Conservation (phyloP, 1,140 invertebrate species). For the Saccostrea glomerata region DNA sequence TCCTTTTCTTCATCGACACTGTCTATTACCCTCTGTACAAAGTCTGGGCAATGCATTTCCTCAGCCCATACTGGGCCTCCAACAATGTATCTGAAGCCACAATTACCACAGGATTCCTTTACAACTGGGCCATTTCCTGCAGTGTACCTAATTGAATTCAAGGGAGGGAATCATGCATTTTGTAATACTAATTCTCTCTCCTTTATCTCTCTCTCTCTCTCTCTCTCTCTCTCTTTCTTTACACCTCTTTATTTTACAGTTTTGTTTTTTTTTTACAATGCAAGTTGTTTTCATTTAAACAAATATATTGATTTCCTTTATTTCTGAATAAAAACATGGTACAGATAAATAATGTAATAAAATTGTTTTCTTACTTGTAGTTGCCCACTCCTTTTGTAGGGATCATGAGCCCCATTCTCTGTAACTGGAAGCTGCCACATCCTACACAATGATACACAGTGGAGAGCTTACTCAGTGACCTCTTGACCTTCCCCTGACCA, state of each 20-base stretch:
- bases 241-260: too few species aligned
- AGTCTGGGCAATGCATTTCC: slow-evolving; percentile 88
- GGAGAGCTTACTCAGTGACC: slow-evolving; percentile 87
- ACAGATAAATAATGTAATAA: too few species aligned
- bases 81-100: slow-evolving; percentile 87
- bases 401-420: slow-evolving; percentile 85
- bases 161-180: neutral
- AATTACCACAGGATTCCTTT: slow-evolving; percentile 86
- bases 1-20: slow-evolving; percentile 70
- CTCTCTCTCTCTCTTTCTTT: too few species aligned
- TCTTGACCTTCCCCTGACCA: slow-evolving; percentile 90
- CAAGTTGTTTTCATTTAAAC: neutral
- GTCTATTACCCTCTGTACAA: slow-evolving; percentile 84
- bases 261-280: neutral
- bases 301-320: too few species aligned
- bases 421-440: slow-evolving; percentile 89
- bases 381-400: slow-evolving; percentile 73
- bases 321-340: too few species aligned
- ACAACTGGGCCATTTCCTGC: neutral
- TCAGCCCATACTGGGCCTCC: slow-evolving; percentile 97
- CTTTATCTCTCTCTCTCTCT: neutral
- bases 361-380: slow-evolving; percentile 80
- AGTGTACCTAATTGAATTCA: slow-evolving; percentile 10
- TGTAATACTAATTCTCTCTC: neutral
- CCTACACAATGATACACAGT: slow-evolving; percentile 93